phyloP scores from a whole-genome alignment of 2,888 invertebrate species.

The Fissipunctia ypsillon region DNA sequence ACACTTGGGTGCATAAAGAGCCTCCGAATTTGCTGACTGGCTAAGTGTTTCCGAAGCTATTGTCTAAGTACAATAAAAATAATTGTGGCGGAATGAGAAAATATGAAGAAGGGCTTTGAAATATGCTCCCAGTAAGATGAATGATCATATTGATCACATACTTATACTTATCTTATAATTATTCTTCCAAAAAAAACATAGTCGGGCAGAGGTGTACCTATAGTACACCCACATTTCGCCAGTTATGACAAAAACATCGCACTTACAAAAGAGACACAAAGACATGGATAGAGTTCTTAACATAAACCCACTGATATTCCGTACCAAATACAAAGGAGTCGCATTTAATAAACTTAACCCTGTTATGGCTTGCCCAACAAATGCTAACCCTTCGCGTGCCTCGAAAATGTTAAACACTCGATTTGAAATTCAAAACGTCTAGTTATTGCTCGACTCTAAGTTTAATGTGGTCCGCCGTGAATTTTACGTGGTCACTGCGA shows the following conservation, averaged over 20 bases:
- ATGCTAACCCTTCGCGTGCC: constrained; percentile 68
- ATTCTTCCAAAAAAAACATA: background rate
- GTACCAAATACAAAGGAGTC: constrained; percentile 49
- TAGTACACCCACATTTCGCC: too few species aligned
- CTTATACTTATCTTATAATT: too few species aligned
- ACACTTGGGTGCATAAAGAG: background rate
- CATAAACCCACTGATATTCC: constrained; percentile 14
- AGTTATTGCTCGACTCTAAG: constrained; percentile 74
- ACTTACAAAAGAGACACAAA: background rate
- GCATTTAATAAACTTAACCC: constrained; percentile 58
- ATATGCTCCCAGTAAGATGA: background rate
- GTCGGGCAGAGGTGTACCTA: too few species aligned
- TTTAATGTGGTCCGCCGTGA: constrained; percentile 73
- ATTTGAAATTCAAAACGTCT: constrained; percentile 80
- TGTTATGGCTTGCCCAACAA: constrained; percentile 60
- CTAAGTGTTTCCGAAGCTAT: background rate
- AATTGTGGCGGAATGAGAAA: background rate
- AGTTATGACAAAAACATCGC: too few species aligned
- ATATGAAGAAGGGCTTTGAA: background rate
- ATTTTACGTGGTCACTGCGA: constrained; percentile 67
- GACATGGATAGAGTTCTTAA: background rate
- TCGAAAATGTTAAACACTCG: constrained; percentile 77
- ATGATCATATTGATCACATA: background rate
- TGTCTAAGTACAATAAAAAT: background rate
- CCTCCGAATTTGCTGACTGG: background rate